These are phyloP conservation scores for Trachurus trachurus DNA, from an alignment of 2,797 vertebrate genomes.

Conservation along the genomic window DNA sequence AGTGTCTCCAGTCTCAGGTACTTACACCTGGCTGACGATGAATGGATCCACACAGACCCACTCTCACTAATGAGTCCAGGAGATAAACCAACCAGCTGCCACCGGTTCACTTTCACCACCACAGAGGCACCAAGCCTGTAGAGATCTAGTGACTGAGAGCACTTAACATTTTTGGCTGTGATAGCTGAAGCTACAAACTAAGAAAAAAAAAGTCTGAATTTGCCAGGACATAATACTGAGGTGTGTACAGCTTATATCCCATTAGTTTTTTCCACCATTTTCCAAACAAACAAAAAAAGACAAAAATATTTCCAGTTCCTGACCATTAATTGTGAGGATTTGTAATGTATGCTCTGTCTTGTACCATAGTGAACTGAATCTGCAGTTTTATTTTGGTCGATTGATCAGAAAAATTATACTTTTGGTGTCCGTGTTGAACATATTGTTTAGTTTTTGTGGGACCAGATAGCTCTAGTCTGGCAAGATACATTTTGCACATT, in stretches of 20 bases:
- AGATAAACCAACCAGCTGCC: conserved; percentile 13
- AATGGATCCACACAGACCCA: conserved; percentile 48
- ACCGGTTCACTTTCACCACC: conserved; percentile 45
- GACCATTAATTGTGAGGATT: no score
- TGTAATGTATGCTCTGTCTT: no score
- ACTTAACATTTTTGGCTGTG: conserved; percentile 14
- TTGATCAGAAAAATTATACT: no score
- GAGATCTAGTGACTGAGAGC: conserved; percentile 16
- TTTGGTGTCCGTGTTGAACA: no score
- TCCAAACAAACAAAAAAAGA: background rate
- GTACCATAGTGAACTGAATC: no score
- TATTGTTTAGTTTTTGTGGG: no score
- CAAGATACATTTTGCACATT: no score
- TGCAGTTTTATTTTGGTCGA: no score
- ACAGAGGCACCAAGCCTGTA: background rate
- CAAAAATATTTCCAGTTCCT: no score
- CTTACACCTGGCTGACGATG: conserved; percentile 64
- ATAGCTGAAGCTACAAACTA: background rate
- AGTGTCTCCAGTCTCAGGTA: conserved; percentile 54
- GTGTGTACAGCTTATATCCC: no score
- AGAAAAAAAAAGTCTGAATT: background rate
- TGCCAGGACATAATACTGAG: background rate
- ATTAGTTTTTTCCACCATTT: no score
- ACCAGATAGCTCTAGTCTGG: no score
- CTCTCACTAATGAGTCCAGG: conserved; percentile 63